phyloP scores from a whole-genome alignment of 1,140 invertebrate species.

The Orussus abietinus region DNA sequence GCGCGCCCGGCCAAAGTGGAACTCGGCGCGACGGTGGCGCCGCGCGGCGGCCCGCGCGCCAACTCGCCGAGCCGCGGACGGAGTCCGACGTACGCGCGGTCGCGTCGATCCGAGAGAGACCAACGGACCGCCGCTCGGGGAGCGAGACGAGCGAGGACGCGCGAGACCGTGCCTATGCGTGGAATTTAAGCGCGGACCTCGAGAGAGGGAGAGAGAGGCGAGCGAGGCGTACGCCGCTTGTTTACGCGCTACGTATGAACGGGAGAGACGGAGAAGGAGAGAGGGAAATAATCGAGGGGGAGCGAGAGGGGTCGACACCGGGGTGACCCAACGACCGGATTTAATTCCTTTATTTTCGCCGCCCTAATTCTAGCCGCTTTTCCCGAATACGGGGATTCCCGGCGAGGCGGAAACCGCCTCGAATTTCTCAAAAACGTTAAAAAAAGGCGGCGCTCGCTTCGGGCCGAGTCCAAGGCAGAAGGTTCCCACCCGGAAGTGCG shows the following conservation, averaged over 20 bases:
- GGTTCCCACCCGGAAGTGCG: no score
- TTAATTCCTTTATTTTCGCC: no score
- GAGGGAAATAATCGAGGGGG: background rate
- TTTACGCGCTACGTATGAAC: conserved; percentile 3
- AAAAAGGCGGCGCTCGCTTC: no score
- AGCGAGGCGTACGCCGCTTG: conserved; percentile 17
- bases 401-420: no score
- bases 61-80: conserved; percentile 1
- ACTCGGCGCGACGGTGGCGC: conserved; percentile 3
- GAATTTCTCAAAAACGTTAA: no score
- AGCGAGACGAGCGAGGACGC: conserved; percentile 21
- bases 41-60: background rate
- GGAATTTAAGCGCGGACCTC: conserved; percentile 13
- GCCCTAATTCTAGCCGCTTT: no score
- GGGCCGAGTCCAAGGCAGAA: no score
- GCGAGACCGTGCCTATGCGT: conserved; percentile 9
- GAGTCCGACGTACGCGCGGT: no score
- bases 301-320: no score
- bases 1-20: no score
- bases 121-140: background rate
- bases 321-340: no score
- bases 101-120: conserved; percentile 6
- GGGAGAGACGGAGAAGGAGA: background rate
- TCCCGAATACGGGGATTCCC: no score
- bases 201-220: conserved; percentile 17